Evolutionary conservation across 2,797 vertebrate species (phyloP), one percentile per base, ranked within the genome.

Genomic region (Meriones psammophilus): DNA sequence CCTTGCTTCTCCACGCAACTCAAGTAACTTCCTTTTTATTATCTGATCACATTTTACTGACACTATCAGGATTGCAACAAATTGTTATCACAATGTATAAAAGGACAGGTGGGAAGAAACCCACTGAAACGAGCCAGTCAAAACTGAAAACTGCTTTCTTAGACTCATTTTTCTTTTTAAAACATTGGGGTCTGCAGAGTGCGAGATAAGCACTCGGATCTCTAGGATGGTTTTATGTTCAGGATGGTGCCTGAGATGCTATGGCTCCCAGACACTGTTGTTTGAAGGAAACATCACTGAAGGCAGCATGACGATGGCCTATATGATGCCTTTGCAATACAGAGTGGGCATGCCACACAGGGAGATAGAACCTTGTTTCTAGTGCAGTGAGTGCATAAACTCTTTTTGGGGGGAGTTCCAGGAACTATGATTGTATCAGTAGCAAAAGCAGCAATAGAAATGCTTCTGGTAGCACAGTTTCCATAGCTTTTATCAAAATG

Each of bases 121-220:
- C 39, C 74, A 64, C 50, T n/a, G 36, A 68, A 95, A 64, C 15
- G 42, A 93, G 8, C n/a, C 30, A 88, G 54, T 80, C 42, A 88
- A 78, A 92, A 81, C 0, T 68, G 39, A 92, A 89, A 92, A 78
- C 33, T 86, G 54, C 17, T 71, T 24, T 64, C 46, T 69, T 54
- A 77, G 71, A 83, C 22, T 95, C n/a, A 60, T 50, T 89, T 74
- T 87, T 83, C 77, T 74, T 95, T 94, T 85, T 62, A 81, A 86
- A 93, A 96, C 78, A 79, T n/a, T 22, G 64, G 33, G 50, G 83
- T 42, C 39, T 33, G 1, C 26, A 1, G 36, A 3, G 33, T 54
- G 30, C 64, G 85, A 89, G 95, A 81, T 50, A 88, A 79, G 69
- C 42, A 58, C n/a, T 58, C 22, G 81, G 79, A 28, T 5, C 9